Conservation (phyloP, 2,888 invertebrate species). For the Aporophyla nigra region DNA sequence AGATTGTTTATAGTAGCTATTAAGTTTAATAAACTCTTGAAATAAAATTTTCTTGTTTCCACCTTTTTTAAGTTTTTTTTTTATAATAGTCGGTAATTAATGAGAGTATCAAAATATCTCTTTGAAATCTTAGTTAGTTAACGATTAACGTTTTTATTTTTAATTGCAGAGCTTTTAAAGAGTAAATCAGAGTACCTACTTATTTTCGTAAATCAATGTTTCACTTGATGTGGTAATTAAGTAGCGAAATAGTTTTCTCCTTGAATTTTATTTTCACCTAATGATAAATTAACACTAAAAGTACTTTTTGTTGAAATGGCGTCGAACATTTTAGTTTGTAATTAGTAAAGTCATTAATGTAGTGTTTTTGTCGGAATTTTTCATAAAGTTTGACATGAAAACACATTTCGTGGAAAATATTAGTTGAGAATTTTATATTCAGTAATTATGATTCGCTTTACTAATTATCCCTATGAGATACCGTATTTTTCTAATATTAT, state of each 20-base stretch:
- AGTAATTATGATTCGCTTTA: slow-evolving; percentile 24
- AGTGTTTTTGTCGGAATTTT: slow-evolving; percentile 30
- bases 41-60: too few species aligned
- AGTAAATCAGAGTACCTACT: slow-evolving; percentile 12
- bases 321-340: slow-evolving; percentile 39
- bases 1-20: too few species aligned
- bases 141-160: slow-evolving; percentile 6
- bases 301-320: slow-evolving; percentile 34
- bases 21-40: too few species aligned
- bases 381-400: slow-evolving; percentile 26
- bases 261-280: slow-evolving; percentile 27
- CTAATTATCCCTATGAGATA: slow-evolving; percentile 8
- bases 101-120: neutral
- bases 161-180: slow-evolving; percentile 2
- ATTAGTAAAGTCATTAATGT: slow-evolving; percentile 54
- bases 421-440: slow-evolving; percentile 9
- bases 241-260: slow-evolving; percentile 33
- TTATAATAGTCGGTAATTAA: neutral
- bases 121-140: neutral
- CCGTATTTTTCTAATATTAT: neutral
- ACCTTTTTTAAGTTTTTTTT: too few species aligned
- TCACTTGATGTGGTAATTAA: slow-evolving; percentile 35
- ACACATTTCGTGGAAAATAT: slow-evolving; percentile 34
- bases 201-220: slow-evolving; percentile 28
- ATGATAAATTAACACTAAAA: slow-evolving; percentile 37